phyloP scores from a whole-genome alignment of 2,888 invertebrate species.

The Eristalinus sepulchralis region DNA sequence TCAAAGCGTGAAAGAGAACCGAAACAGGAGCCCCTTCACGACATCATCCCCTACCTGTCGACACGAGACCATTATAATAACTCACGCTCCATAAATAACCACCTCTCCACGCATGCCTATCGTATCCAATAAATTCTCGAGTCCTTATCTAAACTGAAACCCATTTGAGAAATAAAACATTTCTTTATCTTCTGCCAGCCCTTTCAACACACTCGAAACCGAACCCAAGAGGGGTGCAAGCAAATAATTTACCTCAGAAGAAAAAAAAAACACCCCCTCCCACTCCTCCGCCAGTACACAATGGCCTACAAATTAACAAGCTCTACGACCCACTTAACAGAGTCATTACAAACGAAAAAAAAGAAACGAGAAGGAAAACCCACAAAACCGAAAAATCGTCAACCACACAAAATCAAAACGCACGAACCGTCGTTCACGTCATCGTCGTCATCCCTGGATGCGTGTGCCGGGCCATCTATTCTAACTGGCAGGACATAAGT shows the following conservation, averaged over 20 bases:
- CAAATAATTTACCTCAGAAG: slow-evolving; percentile 18
- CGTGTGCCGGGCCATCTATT: slow-evolving; percentile 47
- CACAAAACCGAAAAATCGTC: slow-evolving; percentile 1
- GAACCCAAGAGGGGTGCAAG: neutral
- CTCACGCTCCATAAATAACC: slow-evolving; percentile 10
- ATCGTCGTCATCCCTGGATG: neutral
- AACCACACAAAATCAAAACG: slow-evolving; percentile 55
- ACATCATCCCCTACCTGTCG: neutral
- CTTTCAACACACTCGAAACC: slow-evolving; percentile 51
- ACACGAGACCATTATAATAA: neutral
- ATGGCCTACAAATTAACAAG: slow-evolving; percentile 54
- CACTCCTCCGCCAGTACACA: neutral
- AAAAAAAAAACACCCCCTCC: neutral
- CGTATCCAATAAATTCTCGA: slow-evolving; percentile 9
- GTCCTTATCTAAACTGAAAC: slow-evolving; percentile 28
- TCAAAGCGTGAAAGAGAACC: too few relatives aligned
- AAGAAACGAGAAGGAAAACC: slow-evolving; percentile 10
- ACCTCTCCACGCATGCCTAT: slow-evolving; percentile 1
- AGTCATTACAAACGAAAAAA: slow-evolving; percentile 50
- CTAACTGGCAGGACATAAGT: slow-evolving; percentile 61
- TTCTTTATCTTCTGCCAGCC: slow-evolving; percentile 28
- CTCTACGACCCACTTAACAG: slow-evolving; percentile 66
- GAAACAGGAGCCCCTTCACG: neutral
- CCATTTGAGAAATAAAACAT: slow-evolving; percentile 38
- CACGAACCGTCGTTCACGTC: slow-evolving; percentile 39